These are phyloP conservation scores for Nemurella pictetii DNA, from an alignment of 2,888 invertebrate species.

Conservation along the genomic window DNA sequence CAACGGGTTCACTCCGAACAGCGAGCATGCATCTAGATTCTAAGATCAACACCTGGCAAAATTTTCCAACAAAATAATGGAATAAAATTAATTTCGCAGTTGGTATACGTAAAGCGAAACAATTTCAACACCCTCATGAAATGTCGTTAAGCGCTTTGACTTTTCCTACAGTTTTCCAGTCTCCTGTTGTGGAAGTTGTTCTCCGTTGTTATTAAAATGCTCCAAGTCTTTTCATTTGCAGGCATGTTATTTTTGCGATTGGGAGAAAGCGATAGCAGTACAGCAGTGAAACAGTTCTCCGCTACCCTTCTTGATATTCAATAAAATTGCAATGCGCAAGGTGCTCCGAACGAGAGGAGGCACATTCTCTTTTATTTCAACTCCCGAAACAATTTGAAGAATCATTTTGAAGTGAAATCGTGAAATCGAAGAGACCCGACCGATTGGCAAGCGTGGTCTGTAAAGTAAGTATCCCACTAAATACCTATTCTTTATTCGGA, in stretches of 20 bases:
- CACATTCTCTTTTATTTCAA: not conserved
- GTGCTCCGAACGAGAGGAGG: not conserved
- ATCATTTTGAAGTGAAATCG: too few species aligned
- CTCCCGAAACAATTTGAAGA: not conserved
- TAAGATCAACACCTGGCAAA: not conserved
- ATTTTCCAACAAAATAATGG: not conserved
- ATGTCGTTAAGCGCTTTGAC: not conserved
- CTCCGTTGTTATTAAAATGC: slow-evolving; percentile 12
- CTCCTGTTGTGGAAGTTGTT: not conserved
- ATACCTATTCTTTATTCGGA: too few species aligned
- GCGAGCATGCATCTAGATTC: not conserved
- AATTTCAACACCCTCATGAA: not conserved
- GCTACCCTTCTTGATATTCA: not conserved
- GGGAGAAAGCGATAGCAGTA: slow-evolving; percentile 29
- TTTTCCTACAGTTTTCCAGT: too few species aligned
- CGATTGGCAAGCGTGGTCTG: too few species aligned
- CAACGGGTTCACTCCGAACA: too few species aligned
- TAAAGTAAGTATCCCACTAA: too few species aligned
- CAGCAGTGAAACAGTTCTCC: slow-evolving; percentile 31
- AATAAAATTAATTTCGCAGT: not conserved
- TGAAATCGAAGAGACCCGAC: too few species aligned
- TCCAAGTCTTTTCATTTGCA: slow-evolving; percentile 18
- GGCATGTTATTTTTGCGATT: slow-evolving; percentile 36
- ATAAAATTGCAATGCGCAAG: not conserved
- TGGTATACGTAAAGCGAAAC: not conserved